Conservation (phyloP, 2,797 vertebrate species). For the Phoeniculus purpureus region DNA sequence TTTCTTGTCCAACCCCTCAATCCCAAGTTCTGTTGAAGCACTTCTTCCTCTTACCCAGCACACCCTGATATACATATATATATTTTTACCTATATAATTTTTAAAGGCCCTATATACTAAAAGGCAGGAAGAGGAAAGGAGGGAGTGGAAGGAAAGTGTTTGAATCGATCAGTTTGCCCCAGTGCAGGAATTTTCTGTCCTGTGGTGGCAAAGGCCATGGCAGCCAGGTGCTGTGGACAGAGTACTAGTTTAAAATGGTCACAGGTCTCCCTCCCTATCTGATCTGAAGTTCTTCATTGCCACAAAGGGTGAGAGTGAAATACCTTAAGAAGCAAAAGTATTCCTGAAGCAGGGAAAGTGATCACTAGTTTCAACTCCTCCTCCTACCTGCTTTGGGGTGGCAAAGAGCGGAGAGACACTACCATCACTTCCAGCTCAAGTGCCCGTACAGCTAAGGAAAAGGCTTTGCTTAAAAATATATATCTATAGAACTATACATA, state of each 20-base stretch:
- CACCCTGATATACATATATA: slow-evolving; percentile 13
- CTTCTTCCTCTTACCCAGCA: slow-evolving; percentile 42
- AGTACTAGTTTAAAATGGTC: not conserved
- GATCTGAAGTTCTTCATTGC: not conserved
- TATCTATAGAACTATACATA: slow-evolving; percentile 72
- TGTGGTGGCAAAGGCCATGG: not conserved
- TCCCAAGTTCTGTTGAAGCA: slow-evolving; percentile 19
- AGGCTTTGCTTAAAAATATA: slow-evolving; percentile 71
- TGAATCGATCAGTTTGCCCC: slow-evolving; percentile 15
- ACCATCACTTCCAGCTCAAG: slow-evolving; percentile 9
- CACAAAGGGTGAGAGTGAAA: not conserved
- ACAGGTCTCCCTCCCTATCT: not conserved
- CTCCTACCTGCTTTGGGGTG: slow-evolving; percentile 1
- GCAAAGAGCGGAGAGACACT: slow-evolving; percentile 10
- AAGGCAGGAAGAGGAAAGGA: slow-evolving; percentile 19
- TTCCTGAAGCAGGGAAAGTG: slow-evolving; percentile 11
- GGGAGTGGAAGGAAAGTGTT: not conserved
- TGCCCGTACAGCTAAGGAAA: not conserved
- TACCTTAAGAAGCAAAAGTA: not conserved
- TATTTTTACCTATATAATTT: slow-evolving; percentile 59
- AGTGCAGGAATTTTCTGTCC: slow-evolving; percentile 22
- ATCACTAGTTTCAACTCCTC: slow-evolving; percentile 28
- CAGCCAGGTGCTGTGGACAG: not conserved
- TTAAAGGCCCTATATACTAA: slow-evolving; percentile 44
- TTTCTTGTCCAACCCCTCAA: not conserved